Conservation (phyloP, 2,113 vertebrate species). For the Myotis davidii region DNA sequence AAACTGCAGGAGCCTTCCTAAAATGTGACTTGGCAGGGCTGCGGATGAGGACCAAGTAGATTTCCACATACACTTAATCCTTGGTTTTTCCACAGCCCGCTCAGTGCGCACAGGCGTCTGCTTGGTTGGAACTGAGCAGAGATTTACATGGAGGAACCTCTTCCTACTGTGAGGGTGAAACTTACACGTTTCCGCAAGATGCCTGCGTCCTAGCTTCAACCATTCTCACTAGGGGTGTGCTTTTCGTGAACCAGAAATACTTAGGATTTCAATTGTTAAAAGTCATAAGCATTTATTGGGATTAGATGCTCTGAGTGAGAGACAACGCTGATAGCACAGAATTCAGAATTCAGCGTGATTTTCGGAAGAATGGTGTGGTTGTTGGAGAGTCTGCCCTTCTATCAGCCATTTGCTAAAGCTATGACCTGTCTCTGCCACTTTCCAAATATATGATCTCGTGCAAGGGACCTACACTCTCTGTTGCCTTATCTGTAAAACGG, state of each 20-base stretch:
- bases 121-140: background rate
- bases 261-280: background rate
- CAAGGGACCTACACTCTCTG: background rate
- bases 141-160: constrained; percentile 34
- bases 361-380: background rate
- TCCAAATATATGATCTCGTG: background rate
- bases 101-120: background rate
- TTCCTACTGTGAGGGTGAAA: constrained; percentile 48
- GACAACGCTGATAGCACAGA: background rate
- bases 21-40: constrained; percentile 60
- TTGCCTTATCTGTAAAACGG: background rate
- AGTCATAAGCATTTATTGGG: background rate
- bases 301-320: background rate
- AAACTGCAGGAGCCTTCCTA: background rate
- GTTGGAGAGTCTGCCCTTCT: background rate
- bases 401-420: background rate
- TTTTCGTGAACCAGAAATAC: constrained; percentile 45
- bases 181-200: constrained; percentile 36
- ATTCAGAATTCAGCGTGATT: background rate
- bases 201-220: background rate
- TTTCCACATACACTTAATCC: constrained; percentile 67
- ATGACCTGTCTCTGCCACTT: background rate
- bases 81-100: constrained; percentile 51
- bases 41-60: constrained; percentile 41
- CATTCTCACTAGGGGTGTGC: background rate